Evolutionary conservation across 2,797 vertebrate species (phyloP).

Genomic region (Neosilurus mollespiculum): DNA sequence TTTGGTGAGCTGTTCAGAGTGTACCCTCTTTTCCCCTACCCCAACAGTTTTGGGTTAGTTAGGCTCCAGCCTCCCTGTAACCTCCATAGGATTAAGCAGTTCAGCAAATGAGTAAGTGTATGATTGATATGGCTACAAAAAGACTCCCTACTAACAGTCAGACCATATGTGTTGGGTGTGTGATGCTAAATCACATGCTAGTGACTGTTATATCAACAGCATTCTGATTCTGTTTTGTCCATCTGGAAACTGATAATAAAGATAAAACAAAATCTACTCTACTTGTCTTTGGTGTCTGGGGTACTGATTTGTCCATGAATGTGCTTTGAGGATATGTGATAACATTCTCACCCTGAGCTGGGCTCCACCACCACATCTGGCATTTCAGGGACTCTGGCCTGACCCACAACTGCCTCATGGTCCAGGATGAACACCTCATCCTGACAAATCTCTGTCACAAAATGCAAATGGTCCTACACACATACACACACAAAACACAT

Average conservation of each 20-base stretch:
- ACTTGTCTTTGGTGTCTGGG: neutral
- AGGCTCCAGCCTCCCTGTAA: too few relatives aligned
- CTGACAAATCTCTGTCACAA: conserved; percentile 96
- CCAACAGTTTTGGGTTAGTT: too few relatives aligned
- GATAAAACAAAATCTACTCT: neutral
- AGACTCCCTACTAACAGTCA: neutral
- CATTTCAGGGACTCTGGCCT: conserved; percentile 82
- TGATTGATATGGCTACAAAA: too few relatives aligned
- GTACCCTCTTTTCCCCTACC: too few relatives aligned
- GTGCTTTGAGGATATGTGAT: neutral
- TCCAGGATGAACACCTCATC: conserved; percentile 97
- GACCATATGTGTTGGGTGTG: neutral
- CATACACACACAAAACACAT: conserved; percentile 6
- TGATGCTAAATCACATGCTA: neutral
- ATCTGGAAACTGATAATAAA: neutral
- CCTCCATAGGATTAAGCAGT: too few relatives aligned
- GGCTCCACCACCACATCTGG: conserved; percentile 95
- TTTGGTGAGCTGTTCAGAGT: too few relatives aligned
- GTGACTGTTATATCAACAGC: neutral
- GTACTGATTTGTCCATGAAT: neutral
- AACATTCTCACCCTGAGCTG: conserved; percentile 74
- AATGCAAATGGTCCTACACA: conserved; percentile 93
- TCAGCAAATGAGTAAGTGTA: too few relatives aligned
- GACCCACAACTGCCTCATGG: conserved; percentile 77
- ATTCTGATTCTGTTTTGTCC: neutral